Percentiles rank a stretch among this genome's conserved stretches.
Evolutionary conservation across 2,888 invertebrate species (phyloP).

Genomic region (Flexamia atlantica): DNA sequence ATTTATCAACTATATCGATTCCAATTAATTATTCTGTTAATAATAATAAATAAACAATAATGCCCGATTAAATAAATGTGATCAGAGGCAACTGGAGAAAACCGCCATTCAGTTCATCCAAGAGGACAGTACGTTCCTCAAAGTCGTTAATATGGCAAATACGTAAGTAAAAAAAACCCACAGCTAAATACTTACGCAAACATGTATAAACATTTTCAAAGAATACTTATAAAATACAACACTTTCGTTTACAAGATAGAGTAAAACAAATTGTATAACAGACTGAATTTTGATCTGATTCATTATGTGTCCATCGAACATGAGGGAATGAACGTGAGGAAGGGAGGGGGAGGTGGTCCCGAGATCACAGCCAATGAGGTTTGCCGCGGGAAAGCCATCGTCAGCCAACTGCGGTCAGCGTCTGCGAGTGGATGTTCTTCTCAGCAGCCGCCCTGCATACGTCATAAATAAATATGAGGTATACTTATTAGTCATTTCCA

Average conservation of each 20-base stretch:
- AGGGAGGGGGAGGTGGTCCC: constrained; percentile 37
- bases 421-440: constrained; percentile 60
- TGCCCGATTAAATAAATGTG: too few relatives aligned
- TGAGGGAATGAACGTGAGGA: background rate
- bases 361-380: constrained; percentile 50
- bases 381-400: constrained; percentile 47
- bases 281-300: background rate
- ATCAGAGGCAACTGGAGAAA: too few relatives aligned
- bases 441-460: constrained; percentile 22
- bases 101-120: too few relatives aligned
- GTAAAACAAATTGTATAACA: background rate
- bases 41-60: background rate
- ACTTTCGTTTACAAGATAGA: background rate
- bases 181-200: background rate
- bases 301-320: background rate
- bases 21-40: background rate
- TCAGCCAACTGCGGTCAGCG: constrained; percentile 66
- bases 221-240: constrained; percentile 14
- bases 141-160: too few relatives aligned
- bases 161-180: background rate
- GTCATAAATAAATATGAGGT: too few relatives aligned
- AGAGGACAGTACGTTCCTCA: too few relatives aligned
- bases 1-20: background rate
- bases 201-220: background rate
- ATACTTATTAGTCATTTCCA: too few relatives aligned